phyloP scores from a whole-genome alignment of 2,113 vertebrate genomes.

The Bos indicus region DNA sequence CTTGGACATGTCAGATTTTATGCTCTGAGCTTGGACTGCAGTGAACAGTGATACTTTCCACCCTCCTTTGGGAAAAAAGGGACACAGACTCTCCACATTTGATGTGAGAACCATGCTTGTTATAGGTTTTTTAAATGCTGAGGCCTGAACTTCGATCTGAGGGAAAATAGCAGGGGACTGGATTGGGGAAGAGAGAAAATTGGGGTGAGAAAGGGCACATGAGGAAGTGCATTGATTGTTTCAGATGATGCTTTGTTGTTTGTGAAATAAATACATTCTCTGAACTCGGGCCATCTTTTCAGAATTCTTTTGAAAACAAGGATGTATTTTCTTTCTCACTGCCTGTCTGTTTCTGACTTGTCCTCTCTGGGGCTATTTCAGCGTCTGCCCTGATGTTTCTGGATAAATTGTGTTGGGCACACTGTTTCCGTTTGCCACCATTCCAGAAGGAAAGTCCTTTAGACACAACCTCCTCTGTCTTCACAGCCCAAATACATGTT shows the following conservation, averaged over 20 bases:
- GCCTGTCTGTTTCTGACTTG: background rate
- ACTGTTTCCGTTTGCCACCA: background rate
- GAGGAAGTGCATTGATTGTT: background rate
- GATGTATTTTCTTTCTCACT: background rate
- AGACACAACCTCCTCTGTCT: background rate
- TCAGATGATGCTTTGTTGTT: background rate
- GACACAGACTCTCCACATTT: background rate
- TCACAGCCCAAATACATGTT: constrained; percentile 20
- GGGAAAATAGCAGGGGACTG: background rate
- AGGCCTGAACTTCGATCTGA: background rate
- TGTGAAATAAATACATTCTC: background rate
- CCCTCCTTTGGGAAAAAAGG: background rate
- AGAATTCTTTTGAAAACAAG: constrained; percentile 8
- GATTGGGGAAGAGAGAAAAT: background rate
- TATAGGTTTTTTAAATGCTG: background rate
- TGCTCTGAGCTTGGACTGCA: background rate
- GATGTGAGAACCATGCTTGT: background rate
- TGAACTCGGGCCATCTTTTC: background rate
- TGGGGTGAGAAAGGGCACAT: background rate
- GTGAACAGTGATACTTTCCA: background rate
- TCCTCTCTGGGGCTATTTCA: background rate
- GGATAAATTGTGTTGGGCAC: background rate
- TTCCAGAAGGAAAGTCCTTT: background rate
- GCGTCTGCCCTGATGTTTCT: background rate
- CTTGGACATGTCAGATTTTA: background rate